These are phyloP conservation scores for Caloenas nicobarica DNA, from an alignment of 2,113 vertebrate genomes.

Conservation along the genomic window DNA sequence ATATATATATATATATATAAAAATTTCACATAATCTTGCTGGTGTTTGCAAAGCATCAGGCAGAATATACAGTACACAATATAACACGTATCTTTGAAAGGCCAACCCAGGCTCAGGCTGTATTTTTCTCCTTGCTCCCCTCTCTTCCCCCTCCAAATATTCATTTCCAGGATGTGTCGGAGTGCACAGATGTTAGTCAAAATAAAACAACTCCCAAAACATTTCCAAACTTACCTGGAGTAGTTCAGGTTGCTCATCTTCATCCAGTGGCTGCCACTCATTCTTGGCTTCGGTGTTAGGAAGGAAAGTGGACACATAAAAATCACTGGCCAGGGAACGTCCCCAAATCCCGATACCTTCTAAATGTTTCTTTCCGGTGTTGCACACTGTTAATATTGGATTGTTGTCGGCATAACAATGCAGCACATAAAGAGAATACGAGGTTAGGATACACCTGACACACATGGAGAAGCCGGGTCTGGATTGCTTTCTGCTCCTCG, in stretches of 20 bases:
- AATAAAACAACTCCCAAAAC: background rate
- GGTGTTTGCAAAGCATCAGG: background rate
- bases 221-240: background rate
- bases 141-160: background rate
- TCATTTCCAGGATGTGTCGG: background rate
- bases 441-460: background rate
- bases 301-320: background rate
- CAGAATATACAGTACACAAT: background rate
- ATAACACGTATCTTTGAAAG: background rate
- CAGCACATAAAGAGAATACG: background rate
- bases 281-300: background rate
- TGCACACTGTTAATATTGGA: background rate
- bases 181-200: background rate
- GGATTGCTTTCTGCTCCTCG: background rate
- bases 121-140: background rate
- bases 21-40: background rate
- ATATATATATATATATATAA: too few species aligned
- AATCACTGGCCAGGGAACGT: fast-evolving
- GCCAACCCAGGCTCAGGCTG: background rate
- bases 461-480: background rate
- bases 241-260: background rate
- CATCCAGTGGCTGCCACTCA: background rate
- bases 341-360: background rate
- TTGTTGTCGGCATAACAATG: background rate
- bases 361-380: background rate